Evolutionary conservation across 2,113 vertebrate species (phyloP).

Genomic region (Raphicerus campestris): DNA sequence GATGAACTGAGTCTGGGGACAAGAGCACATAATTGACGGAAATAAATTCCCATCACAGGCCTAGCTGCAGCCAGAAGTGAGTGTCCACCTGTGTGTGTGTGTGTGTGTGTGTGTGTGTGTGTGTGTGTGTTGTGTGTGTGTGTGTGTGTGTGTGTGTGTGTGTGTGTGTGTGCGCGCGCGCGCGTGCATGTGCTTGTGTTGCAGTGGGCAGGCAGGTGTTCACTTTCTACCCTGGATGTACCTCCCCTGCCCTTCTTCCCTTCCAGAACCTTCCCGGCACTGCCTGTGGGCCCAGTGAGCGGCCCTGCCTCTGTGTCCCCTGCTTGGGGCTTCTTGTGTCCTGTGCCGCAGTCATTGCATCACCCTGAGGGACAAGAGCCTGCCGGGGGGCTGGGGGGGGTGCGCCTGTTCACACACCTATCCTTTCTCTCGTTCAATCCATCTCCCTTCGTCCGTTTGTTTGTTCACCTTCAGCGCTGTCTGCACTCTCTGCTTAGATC

Average conservation of each 20-base stretch:
- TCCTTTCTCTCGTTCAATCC: background rate
- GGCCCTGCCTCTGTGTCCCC: background rate
- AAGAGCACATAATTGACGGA: slow-evolving; percentile 91
- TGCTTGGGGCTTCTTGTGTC: rapidly evolving
- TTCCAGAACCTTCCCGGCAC: background rate
- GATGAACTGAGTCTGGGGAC: slow-evolving; percentile 94
- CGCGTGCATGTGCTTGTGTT: rapidly evolving
- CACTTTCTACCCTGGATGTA: background rate
- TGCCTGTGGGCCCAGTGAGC: background rate
- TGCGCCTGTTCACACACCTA: background rate
- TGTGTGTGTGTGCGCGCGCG: rapidly evolving
- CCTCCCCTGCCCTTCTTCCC: background rate
- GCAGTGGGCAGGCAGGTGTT: background rate
- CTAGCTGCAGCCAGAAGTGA: slow-evolving; percentile 55
- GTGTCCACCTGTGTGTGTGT: background rate
- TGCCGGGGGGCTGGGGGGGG: rapidly evolving
- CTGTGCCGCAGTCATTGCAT: background rate
- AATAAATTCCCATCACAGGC: slow-evolving; percentile 93
- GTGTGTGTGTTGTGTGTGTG: rapidly evolving
- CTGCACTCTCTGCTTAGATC: background rate
- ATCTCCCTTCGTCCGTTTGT: background rate
- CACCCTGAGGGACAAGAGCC: rapidly evolving
- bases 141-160: background rate
- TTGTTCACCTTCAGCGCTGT: background rate
- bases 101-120: rapidly evolving